A percentile compares a stretch with the other conserved stretches of the same genome.
Conservation (phyloP, 92 coral and sea anemone species). For the Actinostola sp. region DNA sequence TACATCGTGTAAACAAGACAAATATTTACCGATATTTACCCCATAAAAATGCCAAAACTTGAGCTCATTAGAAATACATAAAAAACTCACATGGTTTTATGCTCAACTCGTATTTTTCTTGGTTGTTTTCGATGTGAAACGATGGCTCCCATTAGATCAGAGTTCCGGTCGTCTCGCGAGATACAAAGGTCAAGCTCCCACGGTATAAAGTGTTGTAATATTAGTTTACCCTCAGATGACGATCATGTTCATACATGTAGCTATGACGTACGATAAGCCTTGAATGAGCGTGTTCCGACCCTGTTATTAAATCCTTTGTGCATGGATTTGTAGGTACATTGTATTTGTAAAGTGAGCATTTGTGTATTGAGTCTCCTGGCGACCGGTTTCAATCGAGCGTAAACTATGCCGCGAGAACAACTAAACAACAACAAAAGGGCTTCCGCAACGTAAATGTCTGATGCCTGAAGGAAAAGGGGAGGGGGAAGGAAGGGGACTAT, state of each 20-base stretch:
- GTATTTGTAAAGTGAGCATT: too few species aligned
- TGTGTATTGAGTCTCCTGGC: background rate
- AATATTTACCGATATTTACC: conserved; percentile 18
- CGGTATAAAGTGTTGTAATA: too few species aligned
- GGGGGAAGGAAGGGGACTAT: too few species aligned
- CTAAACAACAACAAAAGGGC: too few species aligned
- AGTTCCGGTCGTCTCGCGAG: background rate
- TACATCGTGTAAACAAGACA: conserved; percentile 6
- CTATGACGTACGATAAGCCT: background rate
- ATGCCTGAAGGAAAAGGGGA: too few species aligned
- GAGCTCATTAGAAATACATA: background rate
- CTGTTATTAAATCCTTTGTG: conserved; percentile 8
- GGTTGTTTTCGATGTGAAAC: conserved; percentile 49
- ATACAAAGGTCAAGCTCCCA: too few species aligned
- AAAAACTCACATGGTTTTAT: conserved; percentile 57
- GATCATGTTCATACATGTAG: too few species aligned
- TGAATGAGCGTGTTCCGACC: background rate
- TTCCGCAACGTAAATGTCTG: too few species aligned
- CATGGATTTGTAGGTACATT: too few species aligned
- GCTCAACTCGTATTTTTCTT: conserved; percentile 42
- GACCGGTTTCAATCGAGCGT: background rate
- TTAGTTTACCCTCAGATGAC: too few species aligned
- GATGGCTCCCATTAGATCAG: conserved; percentile 55
- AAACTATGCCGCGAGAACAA: too few species aligned
- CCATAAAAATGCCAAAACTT: conserved; percentile 1